These are phyloP conservation scores for Drepanosiphum platanoidis DNA, from an alignment of 2,888 invertebrate genomes.

Conservation along the genomic window DNA sequence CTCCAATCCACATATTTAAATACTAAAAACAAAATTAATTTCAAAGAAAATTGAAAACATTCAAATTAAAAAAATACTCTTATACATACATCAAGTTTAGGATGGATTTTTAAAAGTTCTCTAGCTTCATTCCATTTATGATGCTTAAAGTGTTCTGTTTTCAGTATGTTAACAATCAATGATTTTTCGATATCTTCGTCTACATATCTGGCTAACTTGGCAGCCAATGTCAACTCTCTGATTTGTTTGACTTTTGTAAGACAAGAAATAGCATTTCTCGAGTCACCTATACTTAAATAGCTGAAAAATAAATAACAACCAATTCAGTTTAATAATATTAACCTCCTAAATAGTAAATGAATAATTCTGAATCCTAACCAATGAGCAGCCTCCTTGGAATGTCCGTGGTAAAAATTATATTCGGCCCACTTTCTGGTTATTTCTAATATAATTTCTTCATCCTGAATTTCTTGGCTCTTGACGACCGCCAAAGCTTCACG, in stretches of 20 bases:
- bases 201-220: slow-evolving; percentile 39
- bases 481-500: slow-evolving; percentile 67
- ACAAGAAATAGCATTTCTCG: slow-evolving; percentile 39
- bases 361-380: no score
- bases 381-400: slow-evolving; percentile 64
- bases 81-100: slow-evolving; percentile 40
- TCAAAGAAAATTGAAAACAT: neutral
- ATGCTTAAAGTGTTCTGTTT: slow-evolving; percentile 51
- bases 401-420: slow-evolving; percentile 63
- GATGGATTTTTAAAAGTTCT: slow-evolving; percentile 54
- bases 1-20: slow-evolving; percentile 50
- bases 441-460: slow-evolving; percentile 30
- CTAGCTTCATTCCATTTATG: slow-evolving; percentile 58
- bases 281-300: slow-evolving; percentile 43
- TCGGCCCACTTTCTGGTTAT: slow-evolving; percentile 63
- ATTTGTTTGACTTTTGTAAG: slow-evolving; percentile 47
- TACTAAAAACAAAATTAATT: slow-evolving; percentile 28
- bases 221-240: slow-evolving; percentile 50
- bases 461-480: slow-evolving; percentile 49
- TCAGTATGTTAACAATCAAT: slow-evolving; percentile 48
- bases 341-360: neutral
- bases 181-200: slow-evolving; percentile 49
- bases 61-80: neutral
- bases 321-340: neutral
- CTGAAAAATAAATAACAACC: slow-evolving; percentile 26